phyloP scores from a whole-genome alignment of 2,113 vertebrate species.

The Petrocephalus microphthalmus region DNA sequence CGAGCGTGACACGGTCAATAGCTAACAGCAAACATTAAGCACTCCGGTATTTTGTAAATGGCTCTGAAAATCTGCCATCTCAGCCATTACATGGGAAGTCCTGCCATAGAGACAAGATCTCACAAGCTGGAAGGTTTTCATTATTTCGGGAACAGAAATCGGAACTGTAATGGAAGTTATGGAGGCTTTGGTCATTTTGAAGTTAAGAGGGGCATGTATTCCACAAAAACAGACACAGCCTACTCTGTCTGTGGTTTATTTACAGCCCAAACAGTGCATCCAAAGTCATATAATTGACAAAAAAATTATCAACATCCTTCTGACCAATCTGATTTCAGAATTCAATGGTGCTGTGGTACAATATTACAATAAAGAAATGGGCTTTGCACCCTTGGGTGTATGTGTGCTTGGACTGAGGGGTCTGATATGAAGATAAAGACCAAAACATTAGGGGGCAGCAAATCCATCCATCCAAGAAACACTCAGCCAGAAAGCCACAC shows the following conservation, averaged over 20 bases:
- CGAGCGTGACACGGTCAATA: neutral
- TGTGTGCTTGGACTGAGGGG: neutral
- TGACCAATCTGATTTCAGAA: neutral
- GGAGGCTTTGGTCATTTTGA: neutral
- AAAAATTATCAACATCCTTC: neutral
- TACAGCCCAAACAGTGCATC: neutral
- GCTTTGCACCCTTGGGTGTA: neutral
- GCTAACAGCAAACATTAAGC: neutral
- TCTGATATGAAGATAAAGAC: neutral
- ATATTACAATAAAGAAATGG: neutral
- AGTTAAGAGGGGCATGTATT: neutral
- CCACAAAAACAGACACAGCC: neutral
- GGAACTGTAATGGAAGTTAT: neutral
- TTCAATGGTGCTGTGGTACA: neutral
- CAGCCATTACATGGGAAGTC: neutral
- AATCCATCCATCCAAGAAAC: neutral
- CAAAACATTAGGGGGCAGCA: neutral
- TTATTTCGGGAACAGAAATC: neutral
- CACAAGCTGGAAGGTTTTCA: neutral
- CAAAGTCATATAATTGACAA: neutral
- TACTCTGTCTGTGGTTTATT: neutral
- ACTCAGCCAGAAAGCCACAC: no score
- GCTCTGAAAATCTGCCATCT: constrained; percentile 3
- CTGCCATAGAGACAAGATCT: neutral
- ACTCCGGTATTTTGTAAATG: neutral